Percentiles rank a stretch among this genome's conserved stretches.
phyloP scores from a whole-genome alignment of 2,888 invertebrate species.

The Cremastinae sp. region DNA sequence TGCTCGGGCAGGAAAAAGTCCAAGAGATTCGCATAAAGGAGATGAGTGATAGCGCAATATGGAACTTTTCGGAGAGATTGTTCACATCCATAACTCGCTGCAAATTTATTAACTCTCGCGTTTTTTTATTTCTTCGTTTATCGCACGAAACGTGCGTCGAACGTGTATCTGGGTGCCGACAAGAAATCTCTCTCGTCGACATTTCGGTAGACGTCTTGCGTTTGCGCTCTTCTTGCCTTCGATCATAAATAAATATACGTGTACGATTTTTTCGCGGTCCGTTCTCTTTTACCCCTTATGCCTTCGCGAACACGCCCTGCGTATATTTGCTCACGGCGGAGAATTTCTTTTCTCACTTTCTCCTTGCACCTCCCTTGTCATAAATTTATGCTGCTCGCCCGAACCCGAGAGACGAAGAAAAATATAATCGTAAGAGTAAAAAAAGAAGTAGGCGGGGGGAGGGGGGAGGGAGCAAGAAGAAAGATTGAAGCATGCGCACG shows the following conservation, averaged over 20 bases:
- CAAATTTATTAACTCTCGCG: neutral
- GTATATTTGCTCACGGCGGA: constrained; percentile 44
- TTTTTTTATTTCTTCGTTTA: constrained; percentile 28
- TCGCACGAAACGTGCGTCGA: constrained; percentile 23
- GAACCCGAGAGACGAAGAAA: constrained; percentile 24
- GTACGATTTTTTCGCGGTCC: constrained; percentile 2
- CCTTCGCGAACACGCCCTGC: constrained; percentile 49
- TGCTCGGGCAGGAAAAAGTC: constrained; percentile 49
- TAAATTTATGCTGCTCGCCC: constrained; percentile 44
- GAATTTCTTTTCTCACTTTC: constrained; percentile 57
- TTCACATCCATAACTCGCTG: constrained; percentile 38
- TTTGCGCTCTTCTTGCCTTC: constrained; percentile 26
- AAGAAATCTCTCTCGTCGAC: constrained; percentile 53
- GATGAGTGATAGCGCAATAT: constrained; percentile 52
- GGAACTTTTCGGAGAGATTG: constrained; percentile 28
- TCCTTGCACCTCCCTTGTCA: constrained; percentile 38
- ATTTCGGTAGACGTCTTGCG: constrained; percentile 44
- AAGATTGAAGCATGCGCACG: constrained; percentile 27
- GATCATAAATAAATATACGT: constrained; percentile 28
- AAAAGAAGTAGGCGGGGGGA: neutral
- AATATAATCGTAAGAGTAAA: constrained; percentile 16
- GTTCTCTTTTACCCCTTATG: constrained; percentile 30
- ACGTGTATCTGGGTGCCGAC: constrained; percentile 43
- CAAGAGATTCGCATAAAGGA: constrained; percentile 50
- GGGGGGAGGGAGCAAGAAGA: constrained; percentile 4